Base-by-base conservation (phyloP, 2,888 invertebrate species). In the Eristalis pertinax region DNA sequence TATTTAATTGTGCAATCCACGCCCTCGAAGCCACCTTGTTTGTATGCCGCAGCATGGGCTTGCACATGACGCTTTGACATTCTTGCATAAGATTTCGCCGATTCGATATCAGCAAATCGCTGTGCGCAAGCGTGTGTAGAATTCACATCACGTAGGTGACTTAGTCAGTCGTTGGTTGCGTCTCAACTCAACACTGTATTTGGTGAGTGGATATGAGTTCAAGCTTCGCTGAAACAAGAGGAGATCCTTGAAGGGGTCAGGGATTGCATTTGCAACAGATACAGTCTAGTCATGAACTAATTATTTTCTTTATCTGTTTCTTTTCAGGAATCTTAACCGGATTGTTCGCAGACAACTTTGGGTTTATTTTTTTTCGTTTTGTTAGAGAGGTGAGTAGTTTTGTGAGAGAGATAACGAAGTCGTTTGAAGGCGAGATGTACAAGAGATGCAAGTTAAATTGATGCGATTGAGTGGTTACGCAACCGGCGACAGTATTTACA, bases 71-170 rank as follows among this genome's bases (percentile, higher is more conserved):
- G 63, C 68, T 70, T 74, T 83, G 65, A 80, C 79, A 84, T 87
- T 80, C 87, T 87, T 87, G 84, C 87, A 84, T 87, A 87, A 87
- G 87, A 64, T 83, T 86, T 58, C 41, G 75, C 70, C 32, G 29
- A 67, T 64, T 76, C 19, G 73, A 69, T 82, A 50, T 73, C 35
- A 11, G 58, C 19, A 19, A 70, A 76, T 76, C 65, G 43, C 56
- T 24, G 68, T 56, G 15, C 15, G 3, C 43, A 78, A 60, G 56
- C 43, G 43, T 29, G 70, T 58, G 56, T 24, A n/a, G 50, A 43
- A 87, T 79, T 87, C 84, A 32, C 62, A 73, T 79, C 87, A 84
- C 87, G 87, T 87, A 78, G 38, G 41, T 32, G 76, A 29, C 24
- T 19, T 1, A n/a, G 43, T 5, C 50, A 50, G 50, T 50, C 50